Conservation (phyloP, 2,888 invertebrate genomes). For the Petrolisthes cinctipes region DNA sequence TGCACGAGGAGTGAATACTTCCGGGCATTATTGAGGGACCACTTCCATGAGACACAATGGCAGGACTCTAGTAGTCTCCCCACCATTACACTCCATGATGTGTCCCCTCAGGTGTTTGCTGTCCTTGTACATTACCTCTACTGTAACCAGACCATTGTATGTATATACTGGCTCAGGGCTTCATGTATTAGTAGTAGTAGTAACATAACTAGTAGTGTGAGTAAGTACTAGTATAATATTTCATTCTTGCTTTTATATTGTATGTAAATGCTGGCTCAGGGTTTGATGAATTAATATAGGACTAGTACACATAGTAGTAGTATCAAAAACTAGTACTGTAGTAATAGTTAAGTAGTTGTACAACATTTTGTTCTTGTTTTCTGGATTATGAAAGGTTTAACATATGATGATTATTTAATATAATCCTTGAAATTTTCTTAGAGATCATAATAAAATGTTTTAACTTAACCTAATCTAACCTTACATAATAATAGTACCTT, state of each 20-base stretch:
- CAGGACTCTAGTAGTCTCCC: conserved; percentile 67
- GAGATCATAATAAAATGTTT: background rate
- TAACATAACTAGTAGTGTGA: too few relatives aligned
- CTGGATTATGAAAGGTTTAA: too few relatives aligned
- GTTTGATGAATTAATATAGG: too few relatives aligned
- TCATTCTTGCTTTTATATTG: too few relatives aligned
- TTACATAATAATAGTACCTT: background rate
- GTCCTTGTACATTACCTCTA: conserved; percentile 71
- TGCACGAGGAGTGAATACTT: conserved; percentile 73
- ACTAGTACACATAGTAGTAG: too few relatives aligned
- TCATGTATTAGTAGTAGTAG: too few relatives aligned
- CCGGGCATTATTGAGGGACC: conserved; percentile 68
- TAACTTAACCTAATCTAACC: background rate
- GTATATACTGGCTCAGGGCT: conserved; percentile 14
- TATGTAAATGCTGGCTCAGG: too few relatives aligned
- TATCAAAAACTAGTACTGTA: too few relatives aligned
- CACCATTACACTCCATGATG: conserved; percentile 69
- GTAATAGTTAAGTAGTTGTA: too few relatives aligned
- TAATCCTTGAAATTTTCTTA: background rate
- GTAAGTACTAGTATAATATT: too few relatives aligned
- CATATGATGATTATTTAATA: too few relatives aligned
- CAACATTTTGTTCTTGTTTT: too few relatives aligned
- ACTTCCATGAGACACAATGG: conserved; percentile 69
- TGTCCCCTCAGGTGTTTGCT: conserved; percentile 70
- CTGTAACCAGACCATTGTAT: conserved; percentile 70